Base-by-base conservation (phyloP, 2,113 vertebrate genomes). In the Macrotis lagotis region DNA sequence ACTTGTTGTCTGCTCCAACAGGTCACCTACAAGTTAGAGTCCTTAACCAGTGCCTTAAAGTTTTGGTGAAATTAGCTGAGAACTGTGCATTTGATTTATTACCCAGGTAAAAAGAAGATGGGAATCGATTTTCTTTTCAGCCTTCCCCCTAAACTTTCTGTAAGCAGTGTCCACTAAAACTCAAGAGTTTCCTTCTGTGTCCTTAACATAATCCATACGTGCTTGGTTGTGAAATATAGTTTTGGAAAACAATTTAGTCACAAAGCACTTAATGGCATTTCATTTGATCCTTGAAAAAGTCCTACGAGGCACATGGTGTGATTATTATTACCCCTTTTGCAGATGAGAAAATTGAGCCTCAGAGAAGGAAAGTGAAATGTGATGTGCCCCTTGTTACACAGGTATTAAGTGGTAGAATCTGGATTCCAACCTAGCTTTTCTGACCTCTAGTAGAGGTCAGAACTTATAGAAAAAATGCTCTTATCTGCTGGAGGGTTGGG, bases 11-110 rank as follows among this genome's bases (percentile, higher is more conserved):
- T 51, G 95, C 97, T 94, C 51, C 96, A 55, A 51, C 94, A 48
- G 98, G 97, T 48, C 97, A 98, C 88, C 98, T 98, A 91, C 97
- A 93, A 96, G 98, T 98, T 25, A 96, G 90, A 9, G 97, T 99
- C 66, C 95, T 98, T 94, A 98, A 97, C 88, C 98, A 97, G 50
- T 99, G 99, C 95, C 98, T 99, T 90, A 98, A 97, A 91, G 98
- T 99, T 59, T 97, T 99, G 96, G 98, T 99, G 96, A 98, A 98
- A 93, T 98, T 99, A 95, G 99, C 99, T 1, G 98, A 99, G 98
- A 99, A 99, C 88, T 98, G 99, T 28, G 98, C 98, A 37, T 92
- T 97, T 92, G 98, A 98, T 53, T 98, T 98, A 74, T 96, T 99
- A 90, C 96, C 98, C 97, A 99, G 99, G 99, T 99, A 98, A 94